Evolutionary conservation across 2,888 invertebrate genomes (phyloP).

Genomic region (Tyria jacobaeae): DNA sequence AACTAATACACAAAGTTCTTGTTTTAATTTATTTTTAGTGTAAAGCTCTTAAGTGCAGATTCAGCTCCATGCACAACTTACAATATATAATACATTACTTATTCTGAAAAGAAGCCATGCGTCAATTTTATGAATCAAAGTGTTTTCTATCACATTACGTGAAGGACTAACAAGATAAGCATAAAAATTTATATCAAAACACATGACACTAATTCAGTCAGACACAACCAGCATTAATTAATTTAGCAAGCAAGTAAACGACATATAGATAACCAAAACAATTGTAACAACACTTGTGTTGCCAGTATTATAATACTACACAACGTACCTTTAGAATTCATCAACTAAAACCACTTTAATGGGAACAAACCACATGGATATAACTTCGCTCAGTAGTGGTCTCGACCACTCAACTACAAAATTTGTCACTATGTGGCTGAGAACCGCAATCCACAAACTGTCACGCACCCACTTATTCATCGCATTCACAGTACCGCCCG

Average conservation of each 20-base stretch:
- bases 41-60: no score
- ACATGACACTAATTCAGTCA: no score
- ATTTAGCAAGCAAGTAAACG: not conserved
- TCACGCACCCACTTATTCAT: not conserved
- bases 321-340: not conserved
- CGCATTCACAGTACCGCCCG: not conserved
- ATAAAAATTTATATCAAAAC: no score
- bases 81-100: no score
- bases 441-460: constrained; percentile 1
- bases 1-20: no score
- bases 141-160: no score
- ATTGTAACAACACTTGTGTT: not conserved
- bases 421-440: not conserved
- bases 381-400: not conserved
- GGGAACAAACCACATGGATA: not conserved
- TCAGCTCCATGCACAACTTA: no score
- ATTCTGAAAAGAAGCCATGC: no score
- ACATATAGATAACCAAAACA: not conserved
- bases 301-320: not conserved
- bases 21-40: no score
- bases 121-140: no score
- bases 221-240: not conserved
- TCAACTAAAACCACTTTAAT: not conserved
- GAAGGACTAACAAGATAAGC: no score
- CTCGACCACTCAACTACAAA: not conserved